Evolutionary conservation across 2,797 vertebrate genomes (phyloP), one percentile per base, ranked within the genome.

Genomic region (Typhlichthys eigenmanni): DNA sequence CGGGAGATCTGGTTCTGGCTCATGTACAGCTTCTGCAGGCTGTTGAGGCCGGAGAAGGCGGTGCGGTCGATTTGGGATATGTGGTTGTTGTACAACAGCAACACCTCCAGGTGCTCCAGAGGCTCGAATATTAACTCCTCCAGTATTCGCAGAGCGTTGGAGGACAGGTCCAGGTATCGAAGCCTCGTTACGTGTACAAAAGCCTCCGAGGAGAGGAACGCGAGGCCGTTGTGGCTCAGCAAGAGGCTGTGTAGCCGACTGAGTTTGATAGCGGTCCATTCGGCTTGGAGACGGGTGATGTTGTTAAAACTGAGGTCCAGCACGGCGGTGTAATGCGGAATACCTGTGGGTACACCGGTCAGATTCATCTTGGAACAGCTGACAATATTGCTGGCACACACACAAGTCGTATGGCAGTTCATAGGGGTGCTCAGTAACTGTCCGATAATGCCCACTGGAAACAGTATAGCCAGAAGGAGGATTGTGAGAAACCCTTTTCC

Each of bases 321-420:
- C 1, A 96, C 88, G 0, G 94, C 90, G 0, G 93, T 88, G 63
- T 98, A 96, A 1, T 65, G 68, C 0, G 96, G 97, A 38, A 98
- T 81, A 1, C 80, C 69, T 0, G 58, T 11, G 0, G 96, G 96
- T 17, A 95, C 86, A 1, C 12, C n/a, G 13, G 78, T 88, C 57
- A 98, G 89, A 59, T 89, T 93, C 52, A 85, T 89, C 81, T 92
- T 94, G 13, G 96, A 93, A 77, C 97, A 98, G 89, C 96, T 96
- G 72, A 98, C 90, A 64, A 98, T 95, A 91, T 96, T 95, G 85
- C 96, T 97, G 88, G 96, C 96, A 0, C 96, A 98, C 67, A 98
- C 80, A 56, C 97, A 99, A 1, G 77, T 92, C 1, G 78, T 86
- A 51, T 89, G 91, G 69, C 94, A 96, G 87, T 90, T 92, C 55